phyloP scores from a whole-genome alignment of 35 echinoderm and acorn worm genomes.

The Apostichopus parvimensis region DNA sequence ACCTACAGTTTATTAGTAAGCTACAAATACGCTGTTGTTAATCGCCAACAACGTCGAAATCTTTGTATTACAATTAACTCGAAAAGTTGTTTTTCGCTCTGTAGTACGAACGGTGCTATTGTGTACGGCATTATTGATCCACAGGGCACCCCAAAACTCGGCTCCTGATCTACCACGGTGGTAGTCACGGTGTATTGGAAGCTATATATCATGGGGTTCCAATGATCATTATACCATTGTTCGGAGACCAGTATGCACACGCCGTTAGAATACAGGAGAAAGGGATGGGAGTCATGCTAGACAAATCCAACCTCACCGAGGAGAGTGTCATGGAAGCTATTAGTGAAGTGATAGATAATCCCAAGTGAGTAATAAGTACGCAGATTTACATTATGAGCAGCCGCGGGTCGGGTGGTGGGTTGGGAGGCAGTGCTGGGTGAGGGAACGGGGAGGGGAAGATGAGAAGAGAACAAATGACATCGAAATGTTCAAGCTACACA shows the following conservation, averaged over 20 bases:
- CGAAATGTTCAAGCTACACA: no score
- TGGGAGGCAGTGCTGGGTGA: background rate
- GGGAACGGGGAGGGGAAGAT: no score
- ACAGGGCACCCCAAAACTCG: slow-evolving; percentile 37
- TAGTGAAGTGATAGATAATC: slow-evolving; percentile 20
- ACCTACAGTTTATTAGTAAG: background rate
- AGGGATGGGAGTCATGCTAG: slow-evolving; percentile 28
- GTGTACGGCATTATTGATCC: no score
- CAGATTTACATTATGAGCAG: no score
- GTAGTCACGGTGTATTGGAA: slow-evolving; percentile 26
- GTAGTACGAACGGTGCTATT: no score
- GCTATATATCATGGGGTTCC: slow-evolving; percentile 53
- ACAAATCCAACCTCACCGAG: slow-evolving; percentile 2
- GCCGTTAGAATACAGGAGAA: slow-evolving; percentile 26
- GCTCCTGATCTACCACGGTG: slow-evolving; percentile 41
- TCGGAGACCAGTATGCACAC: slow-evolving; percentile 47
- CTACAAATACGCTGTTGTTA: background rate
- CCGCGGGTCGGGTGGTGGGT: background rate
- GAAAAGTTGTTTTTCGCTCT: no score
- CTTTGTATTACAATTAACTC: background rate
- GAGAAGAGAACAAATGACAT: no score
- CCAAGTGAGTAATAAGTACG: background rate
- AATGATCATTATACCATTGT: slow-evolving; percentile 45
- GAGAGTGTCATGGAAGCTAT: background rate
- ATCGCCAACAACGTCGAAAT: background rate